These are phyloP conservation scores for Phymorhynchus buccinoides DNA, from an alignment of 1,140 invertebrate genomes.

Conservation along the genomic window DNA sequence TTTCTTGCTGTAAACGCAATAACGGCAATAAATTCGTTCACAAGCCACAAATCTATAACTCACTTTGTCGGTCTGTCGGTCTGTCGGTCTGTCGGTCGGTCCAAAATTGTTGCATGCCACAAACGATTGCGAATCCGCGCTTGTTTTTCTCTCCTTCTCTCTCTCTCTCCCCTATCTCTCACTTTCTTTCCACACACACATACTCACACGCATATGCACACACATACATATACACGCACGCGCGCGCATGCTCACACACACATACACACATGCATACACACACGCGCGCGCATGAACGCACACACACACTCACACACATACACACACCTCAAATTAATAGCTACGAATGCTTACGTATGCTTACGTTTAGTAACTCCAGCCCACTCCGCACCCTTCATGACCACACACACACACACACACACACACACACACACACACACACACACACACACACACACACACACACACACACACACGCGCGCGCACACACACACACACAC, in stretches of 20 bases:
- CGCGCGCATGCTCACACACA: neutral
- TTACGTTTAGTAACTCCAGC: neutral
- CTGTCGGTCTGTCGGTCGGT: too few species aligned
- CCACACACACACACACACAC: too few species aligned
- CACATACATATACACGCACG: neutral
- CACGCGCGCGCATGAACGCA: too few species aligned
- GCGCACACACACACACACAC: too few species aligned
- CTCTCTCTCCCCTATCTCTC: slow-evolving; percentile 31
- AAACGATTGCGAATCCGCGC: too few species aligned
- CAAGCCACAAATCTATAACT: neutral
- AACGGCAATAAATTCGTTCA: neutral
- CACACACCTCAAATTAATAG: neutral
- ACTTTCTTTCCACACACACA: neutral
- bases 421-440: too few species aligned
- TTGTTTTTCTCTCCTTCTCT: slow-evolving; percentile 21
- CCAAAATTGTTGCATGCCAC: too few species aligned
- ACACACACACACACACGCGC: too few species aligned
- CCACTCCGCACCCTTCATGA: neutral
- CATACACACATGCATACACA: neutral
- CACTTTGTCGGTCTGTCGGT: too few species aligned
- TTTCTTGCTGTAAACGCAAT: too few species aligned
- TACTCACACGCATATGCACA: neutral
- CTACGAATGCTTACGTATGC: too few species aligned
- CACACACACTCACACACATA: neutral
- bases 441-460: too few species aligned